phyloP scores from a whole-genome alignment of 2,113 vertebrate species.

The Panthera uncia region DNA sequence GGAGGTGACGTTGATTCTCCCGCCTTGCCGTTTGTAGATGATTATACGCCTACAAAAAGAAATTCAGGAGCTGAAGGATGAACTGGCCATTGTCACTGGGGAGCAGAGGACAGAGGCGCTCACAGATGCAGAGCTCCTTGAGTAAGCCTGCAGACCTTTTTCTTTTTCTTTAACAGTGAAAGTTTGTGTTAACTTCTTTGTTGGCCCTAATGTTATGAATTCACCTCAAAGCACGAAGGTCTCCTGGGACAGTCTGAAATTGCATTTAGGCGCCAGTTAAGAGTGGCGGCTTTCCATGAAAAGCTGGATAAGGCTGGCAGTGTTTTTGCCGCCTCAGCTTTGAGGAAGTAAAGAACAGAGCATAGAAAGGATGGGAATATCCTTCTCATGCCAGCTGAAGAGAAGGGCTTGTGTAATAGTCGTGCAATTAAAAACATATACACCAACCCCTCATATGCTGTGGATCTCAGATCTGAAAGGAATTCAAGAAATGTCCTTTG shows the following conservation, averaged over 20 bases:
- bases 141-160: constrained; percentile 83
- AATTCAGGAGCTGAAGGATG: constrained; percentile 91
- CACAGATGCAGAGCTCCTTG: constrained; percentile 87
- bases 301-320: constrained; percentile 67
- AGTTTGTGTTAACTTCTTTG: constrained; percentile 68
- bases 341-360: constrained; percentile 69
- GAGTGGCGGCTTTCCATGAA: constrained; percentile 71
- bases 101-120: constrained; percentile 88
- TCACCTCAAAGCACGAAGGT: constrained; percentile 57
- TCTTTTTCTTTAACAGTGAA: neutral
- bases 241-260: constrained; percentile 54
- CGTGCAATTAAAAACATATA: constrained; percentile 47
- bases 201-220: constrained; percentile 61
- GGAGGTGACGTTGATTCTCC: constrained; percentile 55
- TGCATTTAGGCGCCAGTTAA: constrained; percentile 60
- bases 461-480: constrained; percentile 36
- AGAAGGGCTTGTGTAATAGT: constrained; percentile 58
- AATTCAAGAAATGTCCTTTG: constrained; percentile 61
- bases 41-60: constrained; percentile 91
- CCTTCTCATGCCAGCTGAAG: constrained; percentile 74
- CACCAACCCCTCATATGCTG: constrained; percentile 6
- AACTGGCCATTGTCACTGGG: constrained; percentile 91
- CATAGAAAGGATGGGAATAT: constrained; percentile 34
- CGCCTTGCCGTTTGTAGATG: constrained; percentile 84
- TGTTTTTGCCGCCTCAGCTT: constrained; percentile 72